These are phyloP conservation scores for Drosophila niveifrons DNA, from an alignment of 2,888 invertebrate genomes.

Conservation along the genomic window DNA sequence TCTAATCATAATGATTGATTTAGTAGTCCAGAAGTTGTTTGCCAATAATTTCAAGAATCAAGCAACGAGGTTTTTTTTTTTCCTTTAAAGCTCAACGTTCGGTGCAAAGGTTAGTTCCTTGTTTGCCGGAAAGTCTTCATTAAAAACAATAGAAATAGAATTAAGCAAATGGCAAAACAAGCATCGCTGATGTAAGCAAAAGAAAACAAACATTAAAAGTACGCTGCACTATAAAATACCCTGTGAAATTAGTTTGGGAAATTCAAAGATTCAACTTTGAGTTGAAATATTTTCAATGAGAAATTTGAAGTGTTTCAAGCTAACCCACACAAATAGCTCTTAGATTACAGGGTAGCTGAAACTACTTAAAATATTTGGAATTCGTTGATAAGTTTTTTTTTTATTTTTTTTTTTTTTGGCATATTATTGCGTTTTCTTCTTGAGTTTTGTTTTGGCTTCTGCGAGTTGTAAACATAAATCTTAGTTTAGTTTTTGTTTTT, in stretches of 20 bases:
- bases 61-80: conserved; percentile 8
- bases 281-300: not conserved
- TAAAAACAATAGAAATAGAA: not conserved
- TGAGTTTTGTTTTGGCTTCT: conserved; percentile 22
- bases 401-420: too few species aligned
- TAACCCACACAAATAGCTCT: too few species aligned
- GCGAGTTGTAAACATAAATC: conserved; percentile 57
- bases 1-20: conserved; percentile 34
- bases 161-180: conserved; percentile 6
- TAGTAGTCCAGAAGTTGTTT: conserved; percentile 21
- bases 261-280: too few species aligned
- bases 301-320: not conserved
- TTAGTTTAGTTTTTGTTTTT: conserved; percentile 28
- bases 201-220: not conserved
- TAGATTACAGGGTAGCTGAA: conserved; percentile 16
- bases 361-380: conserved; percentile 20
- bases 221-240: not conserved
- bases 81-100: conserved; percentile 45
- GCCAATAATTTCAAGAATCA: not conserved
- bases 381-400: conserved; percentile 28
- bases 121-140: conserved; percentile 2
- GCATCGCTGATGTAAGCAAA: conserved; percentile 28
- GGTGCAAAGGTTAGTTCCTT: conserved; percentile 27
- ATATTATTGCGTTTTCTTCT: conserved; percentile 24
- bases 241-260: not conserved